Conservation (phyloP, 2,797 vertebrate genomes). For the Serranus cabrilla region DNA sequence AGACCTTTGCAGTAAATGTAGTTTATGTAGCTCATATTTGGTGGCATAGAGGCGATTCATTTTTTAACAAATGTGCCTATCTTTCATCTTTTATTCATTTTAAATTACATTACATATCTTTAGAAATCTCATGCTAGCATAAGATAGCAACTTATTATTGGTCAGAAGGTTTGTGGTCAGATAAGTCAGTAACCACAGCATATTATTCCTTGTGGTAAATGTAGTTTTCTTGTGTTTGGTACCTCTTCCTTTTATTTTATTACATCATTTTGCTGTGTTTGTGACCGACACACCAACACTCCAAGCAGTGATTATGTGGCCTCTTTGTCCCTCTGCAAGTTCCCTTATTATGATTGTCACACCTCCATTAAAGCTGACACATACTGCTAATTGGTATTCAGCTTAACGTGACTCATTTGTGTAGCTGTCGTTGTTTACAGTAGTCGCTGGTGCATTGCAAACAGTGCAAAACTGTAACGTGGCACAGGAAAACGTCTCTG, state of each 20-base stretch:
- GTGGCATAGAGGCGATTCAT: not conserved
- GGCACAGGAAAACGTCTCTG: not conserved
- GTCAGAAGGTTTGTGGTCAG: not conserved
- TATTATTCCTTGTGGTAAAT: not conserved
- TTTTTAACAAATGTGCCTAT: not conserved
- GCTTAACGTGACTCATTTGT: conserved; percentile 34
- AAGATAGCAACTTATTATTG: not conserved
- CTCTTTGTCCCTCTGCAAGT: conserved; percentile 22
- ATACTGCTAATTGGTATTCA: conserved; percentile 40
- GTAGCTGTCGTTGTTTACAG: conserved; percentile 2
- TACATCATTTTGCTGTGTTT: conserved; percentile 5
- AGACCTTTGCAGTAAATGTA: not conserved
- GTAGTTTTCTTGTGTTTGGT: not conserved
- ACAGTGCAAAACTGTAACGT: conserved; percentile 1
- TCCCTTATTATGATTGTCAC: conserved; percentile 19
- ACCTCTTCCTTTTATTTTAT: not conserved
- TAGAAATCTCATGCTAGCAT: not conserved
- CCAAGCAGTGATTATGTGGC: conserved; percentile 3
- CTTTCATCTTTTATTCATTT: not conserved
- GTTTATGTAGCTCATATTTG: not conserved
- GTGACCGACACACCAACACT: not conserved
- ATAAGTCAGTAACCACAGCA: not conserved
- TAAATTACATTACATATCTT: not conserved
- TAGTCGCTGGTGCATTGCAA: conserved; percentile 6
- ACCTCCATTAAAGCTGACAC: conserved; percentile 35